These are phyloP conservation scores for Laticauda colubrina DNA, from an alignment of 2,113 vertebrate genomes.

Conservation along the genomic window DNA sequence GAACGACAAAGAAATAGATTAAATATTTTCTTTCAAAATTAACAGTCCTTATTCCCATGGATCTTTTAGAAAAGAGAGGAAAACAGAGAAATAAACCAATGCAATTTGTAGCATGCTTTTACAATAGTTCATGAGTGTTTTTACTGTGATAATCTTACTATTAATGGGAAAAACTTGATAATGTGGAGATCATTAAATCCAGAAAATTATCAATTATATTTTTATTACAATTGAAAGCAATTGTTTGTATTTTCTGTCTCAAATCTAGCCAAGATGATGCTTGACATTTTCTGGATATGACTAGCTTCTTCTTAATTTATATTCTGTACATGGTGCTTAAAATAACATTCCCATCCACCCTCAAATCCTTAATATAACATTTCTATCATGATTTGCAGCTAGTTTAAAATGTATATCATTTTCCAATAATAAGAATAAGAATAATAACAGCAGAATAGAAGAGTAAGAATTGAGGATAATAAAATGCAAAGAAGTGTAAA, in stretches of 20 bases:
- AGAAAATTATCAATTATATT: neutral
- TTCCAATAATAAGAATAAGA: neutral
- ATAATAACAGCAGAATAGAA: neutral
- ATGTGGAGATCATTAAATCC: neutral
- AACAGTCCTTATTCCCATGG: neutral
- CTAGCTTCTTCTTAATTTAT: neutral
- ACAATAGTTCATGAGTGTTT: neutral
- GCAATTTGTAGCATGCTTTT: neutral
- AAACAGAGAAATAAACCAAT: neutral
- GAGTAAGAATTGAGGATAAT: neutral
- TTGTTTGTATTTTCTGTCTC: neutral
- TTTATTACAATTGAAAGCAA: neutral
- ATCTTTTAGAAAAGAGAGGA: neutral
- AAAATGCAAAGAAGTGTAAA: neutral
- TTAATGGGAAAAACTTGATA: neutral
- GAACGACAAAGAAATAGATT: neutral
- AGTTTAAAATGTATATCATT: neutral
- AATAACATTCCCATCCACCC: neutral
- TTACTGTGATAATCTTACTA: neutral
- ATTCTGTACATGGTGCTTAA: neutral
- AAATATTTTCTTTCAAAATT: neutral
- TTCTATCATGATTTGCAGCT: neutral
- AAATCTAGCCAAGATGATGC: neutral
- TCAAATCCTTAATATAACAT: neutral
- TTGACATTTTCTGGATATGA: neutral